Evolutionary conservation across 2,797 vertebrate genomes (phyloP).

Genomic region (Gambelia wislizenii): DNA sequence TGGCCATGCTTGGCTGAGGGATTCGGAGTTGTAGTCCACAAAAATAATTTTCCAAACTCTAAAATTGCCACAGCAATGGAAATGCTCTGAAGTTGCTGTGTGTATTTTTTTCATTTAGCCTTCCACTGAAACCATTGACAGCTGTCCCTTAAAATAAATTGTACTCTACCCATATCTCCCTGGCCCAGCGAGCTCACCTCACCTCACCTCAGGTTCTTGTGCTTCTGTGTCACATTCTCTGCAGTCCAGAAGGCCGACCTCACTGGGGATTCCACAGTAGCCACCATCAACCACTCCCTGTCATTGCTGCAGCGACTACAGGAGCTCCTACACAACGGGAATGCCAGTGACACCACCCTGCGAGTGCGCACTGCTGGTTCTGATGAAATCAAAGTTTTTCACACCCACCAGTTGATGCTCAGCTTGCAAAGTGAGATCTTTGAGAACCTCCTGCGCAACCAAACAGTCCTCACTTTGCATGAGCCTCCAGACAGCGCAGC

Average conservation of each 20-base stretch:
- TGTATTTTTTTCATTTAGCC: no score
- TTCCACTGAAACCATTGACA: no score
- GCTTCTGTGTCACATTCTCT: conserved; percentile 17
- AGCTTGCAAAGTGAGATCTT: conserved; percentile 90
- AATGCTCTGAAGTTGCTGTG: no score
- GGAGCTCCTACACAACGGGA: conserved; percentile 86
- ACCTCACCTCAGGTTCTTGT: conserved; percentile 9
- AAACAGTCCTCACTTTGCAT: conserved; percentile 81
- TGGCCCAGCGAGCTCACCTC: background rate
- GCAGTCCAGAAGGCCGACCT: conserved; percentile 83
- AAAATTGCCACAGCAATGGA: no score
- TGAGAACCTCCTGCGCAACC: conserved; percentile 83
- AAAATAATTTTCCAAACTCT: no score
- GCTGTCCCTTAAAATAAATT: background rate
- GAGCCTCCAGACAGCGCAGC: conserved; percentile 85
- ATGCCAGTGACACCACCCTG: conserved; percentile 88
- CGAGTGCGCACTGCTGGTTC: conserved; percentile 86
- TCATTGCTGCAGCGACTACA: conserved; percentile 89
- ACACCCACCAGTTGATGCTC: conserved; percentile 89
- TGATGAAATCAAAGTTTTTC: conserved; percentile 92
- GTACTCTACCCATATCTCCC: background rate
- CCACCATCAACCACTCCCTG: conserved; percentile 93
- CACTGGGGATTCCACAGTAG: conserved; percentile 74
- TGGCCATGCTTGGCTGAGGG: no score
- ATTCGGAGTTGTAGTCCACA: no score